Percentiles rank a stretch among this genome's conserved stretches.
Conservation (phyloP, 2,888 invertebrate genomes). For the Zhuqinia jingwanae region DNA sequence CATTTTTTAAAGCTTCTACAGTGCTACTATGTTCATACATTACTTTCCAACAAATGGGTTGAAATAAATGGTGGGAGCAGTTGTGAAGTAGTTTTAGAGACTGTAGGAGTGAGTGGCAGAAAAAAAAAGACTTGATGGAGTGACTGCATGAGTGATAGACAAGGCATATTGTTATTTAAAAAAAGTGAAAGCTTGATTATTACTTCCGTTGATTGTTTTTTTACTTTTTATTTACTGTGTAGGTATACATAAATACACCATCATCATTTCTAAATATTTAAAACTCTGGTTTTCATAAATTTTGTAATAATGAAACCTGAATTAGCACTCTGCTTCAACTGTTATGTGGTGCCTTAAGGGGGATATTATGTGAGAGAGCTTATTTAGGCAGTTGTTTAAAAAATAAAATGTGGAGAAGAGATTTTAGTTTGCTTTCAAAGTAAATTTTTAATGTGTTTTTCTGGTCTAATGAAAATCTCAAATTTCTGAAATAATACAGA, state of each 20-base stretch:
- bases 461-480: no score
- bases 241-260: neutral
- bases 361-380: neutral
- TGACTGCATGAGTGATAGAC: constrained; percentile 1
- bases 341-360: neutral
- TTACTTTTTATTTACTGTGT: neutral
- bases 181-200: constrained; percentile 58
- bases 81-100: neutral
- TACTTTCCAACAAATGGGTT: constrained; percentile 20
- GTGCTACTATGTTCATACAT: no score
- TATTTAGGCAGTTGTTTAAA: constrained; percentile 7
- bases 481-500: neutral
- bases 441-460: no score
- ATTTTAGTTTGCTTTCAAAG: neutral
- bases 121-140: neutral
- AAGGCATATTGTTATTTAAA: constrained; percentile 28
- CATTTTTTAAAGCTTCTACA: constrained; percentile 33
- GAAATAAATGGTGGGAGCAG: neutral
- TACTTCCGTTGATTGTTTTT: constrained; percentile 29
- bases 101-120: neutral
- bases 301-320: constrained; percentile 15
- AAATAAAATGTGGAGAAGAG: no score
- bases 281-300: constrained; percentile 14
- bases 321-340: neutral
- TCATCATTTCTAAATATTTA: no score